Conservation (phyloP, 92 coral and sea anemone genomes). For the Zoanthus gigantus region DNA sequence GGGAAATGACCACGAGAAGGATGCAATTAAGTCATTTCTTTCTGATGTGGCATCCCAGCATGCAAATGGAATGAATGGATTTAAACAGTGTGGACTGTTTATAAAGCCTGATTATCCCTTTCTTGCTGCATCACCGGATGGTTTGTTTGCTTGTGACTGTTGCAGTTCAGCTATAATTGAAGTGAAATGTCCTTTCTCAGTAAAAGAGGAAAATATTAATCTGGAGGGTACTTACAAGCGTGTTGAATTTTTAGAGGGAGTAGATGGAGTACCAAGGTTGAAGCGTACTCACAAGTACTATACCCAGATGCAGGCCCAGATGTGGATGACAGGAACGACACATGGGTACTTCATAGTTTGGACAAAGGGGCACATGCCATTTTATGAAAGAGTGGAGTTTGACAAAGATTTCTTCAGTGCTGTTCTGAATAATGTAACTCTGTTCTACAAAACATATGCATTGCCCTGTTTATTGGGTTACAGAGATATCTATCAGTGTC, state of each 20-base stretch:
- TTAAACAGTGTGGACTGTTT: constrained; percentile 52
- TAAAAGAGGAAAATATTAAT: background rate
- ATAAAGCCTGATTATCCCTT: constrained; percentile 50
- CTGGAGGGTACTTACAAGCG: constrained; percentile 11
- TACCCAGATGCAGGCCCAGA: background rate
- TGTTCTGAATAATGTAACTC: constrained; percentile 3
- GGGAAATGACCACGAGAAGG: constrained; percentile 39
- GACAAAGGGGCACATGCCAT: constrained; percentile 44
- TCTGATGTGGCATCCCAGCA: constrained; percentile 68
- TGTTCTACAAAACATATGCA: no score
- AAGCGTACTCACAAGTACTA: constrained; percentile 24
- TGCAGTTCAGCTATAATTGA: constrained; percentile 38
- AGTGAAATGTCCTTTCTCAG: constrained; percentile 46
- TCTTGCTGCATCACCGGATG: constrained; percentile 69
- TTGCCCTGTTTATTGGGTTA: no score
- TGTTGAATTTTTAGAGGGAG: constrained; percentile 36
- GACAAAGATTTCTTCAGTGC: background rate
- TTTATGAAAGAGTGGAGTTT: constrained; percentile 24
- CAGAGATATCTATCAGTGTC: no score
- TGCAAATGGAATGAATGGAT: constrained; percentile 50
- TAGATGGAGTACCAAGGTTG: constrained; percentile 26
- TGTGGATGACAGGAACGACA: constrained; percentile 17
- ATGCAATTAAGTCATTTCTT: constrained; percentile 43
- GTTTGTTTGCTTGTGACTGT: constrained; percentile 42
- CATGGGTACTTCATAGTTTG: constrained; percentile 47